These are phyloP conservation scores for Nerophis lumbriciformis DNA, from an alignment of 2,113 vertebrate genomes.

Conservation along the genomic window DNA sequence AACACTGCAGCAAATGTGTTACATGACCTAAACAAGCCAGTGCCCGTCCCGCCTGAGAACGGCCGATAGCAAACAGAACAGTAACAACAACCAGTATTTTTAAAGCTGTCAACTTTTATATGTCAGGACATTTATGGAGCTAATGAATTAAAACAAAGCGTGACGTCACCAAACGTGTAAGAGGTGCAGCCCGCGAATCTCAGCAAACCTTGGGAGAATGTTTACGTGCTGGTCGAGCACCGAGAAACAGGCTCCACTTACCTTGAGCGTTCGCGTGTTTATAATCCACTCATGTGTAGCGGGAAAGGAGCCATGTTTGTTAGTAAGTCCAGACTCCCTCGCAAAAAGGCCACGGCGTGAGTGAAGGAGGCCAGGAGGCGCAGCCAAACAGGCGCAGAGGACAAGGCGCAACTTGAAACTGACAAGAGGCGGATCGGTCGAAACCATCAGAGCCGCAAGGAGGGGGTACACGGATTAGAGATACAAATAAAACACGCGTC, in stretches of 20 bases:
- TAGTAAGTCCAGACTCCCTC: neutral
- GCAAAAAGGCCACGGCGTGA: neutral
- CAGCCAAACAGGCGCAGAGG: conserved; percentile 21
- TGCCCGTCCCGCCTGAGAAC: neutral
- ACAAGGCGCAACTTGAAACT: conserved; percentile 70
- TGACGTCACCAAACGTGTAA: conserved; percentile 45
- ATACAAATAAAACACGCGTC: neutral
- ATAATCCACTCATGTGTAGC: conserved; percentile 15
- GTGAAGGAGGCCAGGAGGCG: neutral
- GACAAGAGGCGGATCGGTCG: conserved; percentile 54
- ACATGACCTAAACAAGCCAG: neutral
- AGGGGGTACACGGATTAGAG: conserved; percentile 11
- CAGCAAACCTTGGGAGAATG: conserved; percentile 31
- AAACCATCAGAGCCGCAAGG: conserved; percentile 20
- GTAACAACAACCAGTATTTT: conserved; percentile 3
- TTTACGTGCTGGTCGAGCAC: conserved; percentile 15
- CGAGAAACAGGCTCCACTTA: conserved; percentile 14
- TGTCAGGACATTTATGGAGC: neutral
- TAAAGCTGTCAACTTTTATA: neutral
- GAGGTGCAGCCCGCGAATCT: conserved; percentile 39
- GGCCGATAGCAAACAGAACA: neutral
- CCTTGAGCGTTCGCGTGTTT: conserved; percentile 24
- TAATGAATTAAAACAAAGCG: conserved; percentile 25
- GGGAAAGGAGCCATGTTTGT: conserved; percentile 24
- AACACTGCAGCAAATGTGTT: neutral